Base-by-base conservation (phyloP, 92 coral and sea anemone genomes). In the Desmophyllum pertusum region DNA sequence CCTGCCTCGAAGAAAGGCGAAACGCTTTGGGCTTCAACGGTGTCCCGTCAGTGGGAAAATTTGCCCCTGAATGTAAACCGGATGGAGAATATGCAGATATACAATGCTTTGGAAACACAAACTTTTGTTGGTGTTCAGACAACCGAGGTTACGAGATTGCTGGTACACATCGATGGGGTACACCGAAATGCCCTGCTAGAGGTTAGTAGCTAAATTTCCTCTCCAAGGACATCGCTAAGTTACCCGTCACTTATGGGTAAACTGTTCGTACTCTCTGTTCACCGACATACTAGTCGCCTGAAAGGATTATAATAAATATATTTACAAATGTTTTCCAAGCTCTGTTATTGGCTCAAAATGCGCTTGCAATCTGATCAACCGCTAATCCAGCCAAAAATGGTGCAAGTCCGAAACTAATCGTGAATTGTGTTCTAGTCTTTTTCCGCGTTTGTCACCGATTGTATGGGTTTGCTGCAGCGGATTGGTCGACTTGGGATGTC, bases 81-180 rank as follows among this genome's bases (percentile, higher is more conserved):
- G 78, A 82, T 70, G 97, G 97, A 38, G 83, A 77, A 50, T 93
- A 90, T 55, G 86, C 63, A 39, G 67, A 80, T 17, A 73, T 88
- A n/a, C 97, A 93, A 69, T 77, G 88, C 52, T 83, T 51, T 74
- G 92, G 94, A 30, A 88, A 86, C 55, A 80, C 90, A 5, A 88
- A 89, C 52, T 85, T 83, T 42, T 87, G 88, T 29, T 95, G 98
- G 98, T 95, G 98, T 81, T 91, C 86, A 51, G 95, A 92, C 77
- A 55, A 82, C 15, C 65, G 13, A 13, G 98, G 98, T 8, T 70
- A 83, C 59, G 93, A 89, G 64, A 79, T 93, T 70, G 75, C 89
- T 38, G 91, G 97, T 23, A 77, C 97, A 40, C 97, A 92, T 45
- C 78, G 87, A 0, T 92, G 94, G 92, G 92, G 92, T 0, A 75